Conservation (phyloP, 2,113 vertebrate genomes). For the Platysteira castanea region DNA sequence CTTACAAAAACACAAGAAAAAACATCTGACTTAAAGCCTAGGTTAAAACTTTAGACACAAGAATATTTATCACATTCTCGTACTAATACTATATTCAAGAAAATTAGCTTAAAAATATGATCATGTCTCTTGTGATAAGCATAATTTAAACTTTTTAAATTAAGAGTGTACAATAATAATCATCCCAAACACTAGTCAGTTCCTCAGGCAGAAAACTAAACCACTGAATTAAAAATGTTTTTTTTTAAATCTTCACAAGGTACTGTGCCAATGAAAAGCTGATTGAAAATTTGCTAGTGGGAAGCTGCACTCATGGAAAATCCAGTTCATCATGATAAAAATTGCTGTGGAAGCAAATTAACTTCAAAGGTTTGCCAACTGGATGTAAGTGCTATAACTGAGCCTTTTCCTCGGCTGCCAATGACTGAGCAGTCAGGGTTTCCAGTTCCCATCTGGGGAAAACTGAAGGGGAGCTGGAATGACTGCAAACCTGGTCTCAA, state of each 20-base stretch:
- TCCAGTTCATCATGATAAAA: background rate
- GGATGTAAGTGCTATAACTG: background rate
- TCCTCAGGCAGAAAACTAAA: background rate
- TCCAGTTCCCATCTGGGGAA: background rate
- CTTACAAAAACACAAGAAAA: background rate
- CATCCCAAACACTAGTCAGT: background rate
- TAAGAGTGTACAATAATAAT: background rate
- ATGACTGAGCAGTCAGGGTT: background rate
- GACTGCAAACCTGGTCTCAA: background rate
- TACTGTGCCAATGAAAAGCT: background rate
- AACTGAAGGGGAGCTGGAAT: background rate
- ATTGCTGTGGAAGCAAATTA: background rate
- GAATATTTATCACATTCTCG: background rate
- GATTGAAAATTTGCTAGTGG: background rate
- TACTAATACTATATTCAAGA: background rate
- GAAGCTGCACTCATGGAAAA: constrained; percentile 2
- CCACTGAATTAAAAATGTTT: background rate
- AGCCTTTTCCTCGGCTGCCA: background rate
- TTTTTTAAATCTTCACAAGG: background rate
- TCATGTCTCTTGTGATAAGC: background rate
- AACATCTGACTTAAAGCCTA: background rate
- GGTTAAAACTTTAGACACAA: background rate
- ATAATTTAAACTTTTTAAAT: background rate
- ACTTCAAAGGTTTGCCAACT: background rate
- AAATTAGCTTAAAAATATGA: background rate